Conservation (phyloP, 2,888 invertebrate genomes). For the Nycteola revayana region DNA sequence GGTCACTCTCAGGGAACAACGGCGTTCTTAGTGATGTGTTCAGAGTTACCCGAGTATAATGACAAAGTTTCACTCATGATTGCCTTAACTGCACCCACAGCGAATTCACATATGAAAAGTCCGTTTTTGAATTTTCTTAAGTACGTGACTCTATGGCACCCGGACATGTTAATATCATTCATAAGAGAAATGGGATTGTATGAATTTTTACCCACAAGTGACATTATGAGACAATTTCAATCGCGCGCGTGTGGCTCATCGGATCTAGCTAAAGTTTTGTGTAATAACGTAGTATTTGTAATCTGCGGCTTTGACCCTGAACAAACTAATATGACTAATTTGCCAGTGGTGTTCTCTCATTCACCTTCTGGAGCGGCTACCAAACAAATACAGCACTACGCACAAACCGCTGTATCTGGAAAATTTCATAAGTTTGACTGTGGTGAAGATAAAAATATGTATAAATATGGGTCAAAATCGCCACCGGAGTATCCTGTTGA, state of each 20-base stretch:
- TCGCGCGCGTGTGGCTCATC: slow-evolving; percentile 14
- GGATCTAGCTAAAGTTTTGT: slow-evolving; percentile 17
- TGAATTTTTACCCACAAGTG: slow-evolving; percentile 15
- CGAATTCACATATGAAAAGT: slow-evolving; percentile 32
- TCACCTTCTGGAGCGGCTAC: slow-evolving; percentile 59
- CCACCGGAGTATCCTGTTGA: slow-evolving; percentile 34
- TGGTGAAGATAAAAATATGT: slow-evolving; percentile 19
- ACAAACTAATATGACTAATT: slow-evolving; percentile 19
- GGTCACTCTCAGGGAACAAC: slow-evolving; percentile 88
- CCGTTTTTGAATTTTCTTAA: slow-evolving; percentile 20
- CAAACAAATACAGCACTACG: slow-evolving; percentile 53
- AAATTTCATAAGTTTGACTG: slow-evolving; percentile 32
- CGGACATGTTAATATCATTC: slow-evolving; percentile 14
- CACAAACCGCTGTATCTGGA: slow-evolving; percentile 27
- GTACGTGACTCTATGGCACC: slow-evolving; percentile 13
- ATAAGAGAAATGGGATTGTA: slow-evolving; percentile 13
- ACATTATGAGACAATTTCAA: slow-evolving; percentile 9
- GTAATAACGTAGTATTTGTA: slow-evolving; percentile 18
- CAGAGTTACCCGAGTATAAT: slow-evolving; percentile 82
- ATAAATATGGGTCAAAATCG: slow-evolving; percentile 7
- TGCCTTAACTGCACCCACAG: slow-evolving; percentile 40
- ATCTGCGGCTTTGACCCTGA: slow-evolving; percentile 19
- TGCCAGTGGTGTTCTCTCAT: slow-evolving; percentile 28
- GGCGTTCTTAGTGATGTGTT: slow-evolving; percentile 83
- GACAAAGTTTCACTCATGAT: slow-evolving; percentile 77